These are phyloP conservation scores for Heterohyrax brucei DNA, from an alignment of 2,797 vertebrate genomes.

Conservation along the genomic window DNA sequence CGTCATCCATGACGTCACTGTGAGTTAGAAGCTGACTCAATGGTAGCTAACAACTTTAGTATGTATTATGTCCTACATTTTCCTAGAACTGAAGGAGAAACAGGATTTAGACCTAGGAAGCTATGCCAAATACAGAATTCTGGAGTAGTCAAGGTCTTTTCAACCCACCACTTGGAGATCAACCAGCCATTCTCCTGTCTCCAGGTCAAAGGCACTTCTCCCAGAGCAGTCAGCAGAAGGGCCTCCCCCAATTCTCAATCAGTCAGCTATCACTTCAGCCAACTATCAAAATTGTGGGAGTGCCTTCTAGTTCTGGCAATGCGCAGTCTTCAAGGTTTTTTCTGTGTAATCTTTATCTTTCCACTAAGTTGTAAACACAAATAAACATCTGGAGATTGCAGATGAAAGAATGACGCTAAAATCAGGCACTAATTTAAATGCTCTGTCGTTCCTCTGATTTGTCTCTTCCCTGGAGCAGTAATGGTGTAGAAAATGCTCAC, in stretches of 20 bases:
- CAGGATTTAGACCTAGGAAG: constrained; percentile 8
- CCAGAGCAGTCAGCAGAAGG: neutral
- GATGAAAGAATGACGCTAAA: constrained; percentile 67
- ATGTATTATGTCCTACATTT: neutral
- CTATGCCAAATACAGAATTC: constrained; percentile 45
- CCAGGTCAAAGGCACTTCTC: neutral
- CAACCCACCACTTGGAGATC: neutral
- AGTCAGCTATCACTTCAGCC: neutral
- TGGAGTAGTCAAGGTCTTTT: neutral
- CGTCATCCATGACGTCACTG: neutral
- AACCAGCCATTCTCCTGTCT: neutral
- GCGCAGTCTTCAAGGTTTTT: neutral
- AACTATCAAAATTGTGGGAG: constrained; percentile 20
- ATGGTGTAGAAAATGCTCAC: neutral
- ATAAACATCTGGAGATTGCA: constrained; percentile 47
- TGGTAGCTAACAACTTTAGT: neutral
- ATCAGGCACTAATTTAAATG: constrained; percentile 55
- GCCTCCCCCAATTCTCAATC: neutral
- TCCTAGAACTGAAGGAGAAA: constrained; percentile 41
- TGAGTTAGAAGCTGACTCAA: neutral
- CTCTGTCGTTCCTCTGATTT: constrained; percentile 52
- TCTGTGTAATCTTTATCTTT: constrained; percentile 46
- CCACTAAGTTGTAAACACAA: constrained; percentile 53
- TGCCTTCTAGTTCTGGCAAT: constrained; percentile 9
- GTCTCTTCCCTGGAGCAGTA: constrained; percentile 53